phyloP scores from a whole-genome alignment of 2,888 invertebrate species.

The Trichogramma dendrolimi region DNA sequence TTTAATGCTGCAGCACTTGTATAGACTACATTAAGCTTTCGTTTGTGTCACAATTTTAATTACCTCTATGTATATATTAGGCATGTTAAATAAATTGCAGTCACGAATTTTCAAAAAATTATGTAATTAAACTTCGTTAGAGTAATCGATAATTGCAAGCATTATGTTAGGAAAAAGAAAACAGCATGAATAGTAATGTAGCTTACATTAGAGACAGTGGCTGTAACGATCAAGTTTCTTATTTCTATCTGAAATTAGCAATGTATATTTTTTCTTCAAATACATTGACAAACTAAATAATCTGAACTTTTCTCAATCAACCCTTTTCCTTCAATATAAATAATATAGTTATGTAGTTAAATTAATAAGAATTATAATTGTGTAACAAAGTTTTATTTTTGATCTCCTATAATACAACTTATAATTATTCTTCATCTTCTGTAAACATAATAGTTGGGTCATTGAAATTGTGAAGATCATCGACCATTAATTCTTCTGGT shows the following conservation, averaged over 20 bases:
- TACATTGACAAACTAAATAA: conserved; percentile 29
- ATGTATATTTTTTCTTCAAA: conserved; percentile 30
- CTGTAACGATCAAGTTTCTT: conserved; percentile 33
- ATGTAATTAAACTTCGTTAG: conserved; percentile 47
- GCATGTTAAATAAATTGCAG: conserved; percentile 50
- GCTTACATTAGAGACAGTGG: conserved; percentile 36
- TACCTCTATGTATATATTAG: conserved; percentile 49
- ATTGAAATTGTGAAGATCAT: conserved; percentile 70
- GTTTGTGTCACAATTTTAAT: conserved; percentile 47
- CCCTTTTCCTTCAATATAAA: not conserved
- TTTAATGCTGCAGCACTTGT: conserved; percentile 22
- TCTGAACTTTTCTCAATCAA: conserved; percentile 8
- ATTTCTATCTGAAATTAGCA: conserved; percentile 27
- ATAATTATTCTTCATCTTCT: conserved; percentile 44
- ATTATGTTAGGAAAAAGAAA: conserved; percentile 35
- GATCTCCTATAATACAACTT: conserved; percentile 12
- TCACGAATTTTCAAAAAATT: conserved; percentile 47
- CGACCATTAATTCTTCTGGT: conserved; percentile 72
- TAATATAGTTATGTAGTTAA: not conserved
- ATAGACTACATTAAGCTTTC: conserved; percentile 37
- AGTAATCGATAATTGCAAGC: conserved; percentile 41
- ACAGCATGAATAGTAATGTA: conserved; percentile 40
- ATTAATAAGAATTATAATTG: conserved; percentile 7
- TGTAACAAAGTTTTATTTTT: conserved; percentile 26
- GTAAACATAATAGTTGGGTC: conserved; percentile 67